Evolutionary conservation across 2,797 vertebrate genomes (phyloP).

Genomic region (Poecile montanus): DNA sequence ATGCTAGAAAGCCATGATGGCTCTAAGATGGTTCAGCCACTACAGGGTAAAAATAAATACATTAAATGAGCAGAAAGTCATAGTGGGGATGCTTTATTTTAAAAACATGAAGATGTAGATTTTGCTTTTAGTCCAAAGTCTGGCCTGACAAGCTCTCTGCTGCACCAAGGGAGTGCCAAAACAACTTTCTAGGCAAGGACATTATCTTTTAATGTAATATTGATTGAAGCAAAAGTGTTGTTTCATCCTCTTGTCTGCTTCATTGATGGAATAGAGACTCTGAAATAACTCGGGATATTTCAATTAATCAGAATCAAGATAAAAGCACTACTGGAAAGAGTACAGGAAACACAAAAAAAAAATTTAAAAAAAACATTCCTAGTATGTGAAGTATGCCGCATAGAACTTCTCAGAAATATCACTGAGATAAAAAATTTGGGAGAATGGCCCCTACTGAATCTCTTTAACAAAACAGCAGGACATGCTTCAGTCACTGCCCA

Average conservation of each 20-base stretch:
- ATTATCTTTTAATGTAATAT: background rate
- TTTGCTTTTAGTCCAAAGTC: background rate
- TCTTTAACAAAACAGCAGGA: background rate
- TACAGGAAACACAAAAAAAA: background rate
- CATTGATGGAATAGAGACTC: conserved; percentile 1
- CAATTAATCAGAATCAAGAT: background rate
- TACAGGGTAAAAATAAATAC: background rate
- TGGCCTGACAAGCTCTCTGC: background rate
- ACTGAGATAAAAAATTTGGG: background rate
- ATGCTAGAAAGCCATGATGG: background rate
- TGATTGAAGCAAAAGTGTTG: background rate
- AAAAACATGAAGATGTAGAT: background rate
- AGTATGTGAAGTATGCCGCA: background rate
- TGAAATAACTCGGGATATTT: background rate
- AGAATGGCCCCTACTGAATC: background rate
- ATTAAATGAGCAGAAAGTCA: background rate
- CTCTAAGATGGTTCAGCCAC: background rate
- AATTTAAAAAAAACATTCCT: background rate
- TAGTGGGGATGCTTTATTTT: background rate
- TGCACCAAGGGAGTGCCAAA: background rate
- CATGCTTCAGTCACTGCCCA: background rate
- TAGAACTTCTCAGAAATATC: background rate
- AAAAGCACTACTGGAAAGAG: background rate
- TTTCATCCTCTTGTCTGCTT: background rate
- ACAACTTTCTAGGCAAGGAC: background rate